Conservation (phyloP, 2,797 vertebrate species). For the Apodemus agrarius region DNA sequence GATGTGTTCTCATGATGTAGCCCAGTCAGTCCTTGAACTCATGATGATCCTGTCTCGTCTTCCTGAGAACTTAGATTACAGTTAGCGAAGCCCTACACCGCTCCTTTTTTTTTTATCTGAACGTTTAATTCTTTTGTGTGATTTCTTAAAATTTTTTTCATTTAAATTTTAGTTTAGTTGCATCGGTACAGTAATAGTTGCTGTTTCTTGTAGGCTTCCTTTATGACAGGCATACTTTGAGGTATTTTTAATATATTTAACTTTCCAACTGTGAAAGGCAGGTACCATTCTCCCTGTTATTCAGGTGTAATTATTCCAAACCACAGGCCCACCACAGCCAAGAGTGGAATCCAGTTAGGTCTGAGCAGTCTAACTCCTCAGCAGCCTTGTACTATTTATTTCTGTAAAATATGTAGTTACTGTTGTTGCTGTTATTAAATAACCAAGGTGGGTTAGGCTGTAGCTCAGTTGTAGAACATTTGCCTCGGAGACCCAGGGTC, state of each 20-base stretch:
- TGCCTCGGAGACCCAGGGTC: not conserved
- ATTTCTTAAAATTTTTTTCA: not conserved
- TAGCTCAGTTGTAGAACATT: not conserved
- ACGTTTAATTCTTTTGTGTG: not conserved
- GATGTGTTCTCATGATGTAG: not conserved
- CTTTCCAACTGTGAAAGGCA: not conserved
- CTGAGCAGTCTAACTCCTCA: slow-evolving; percentile 20
- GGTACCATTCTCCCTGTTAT: slow-evolving; percentile 27
- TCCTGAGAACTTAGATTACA: too few relatives aligned
- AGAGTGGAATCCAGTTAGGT: slow-evolving; percentile 7
- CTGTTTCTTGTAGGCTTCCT: slow-evolving; percentile 6
- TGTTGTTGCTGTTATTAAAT: slow-evolving; percentile 34
- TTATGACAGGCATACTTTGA: not conserved
- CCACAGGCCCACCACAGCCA: not conserved
- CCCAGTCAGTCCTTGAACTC: not conserved
- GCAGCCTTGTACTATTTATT: not conserved
- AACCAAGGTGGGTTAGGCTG: not conserved
- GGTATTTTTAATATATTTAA: slow-evolving; percentile 46
- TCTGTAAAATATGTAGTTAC: slow-evolving; percentile 1
- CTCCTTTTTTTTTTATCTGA: not conserved
- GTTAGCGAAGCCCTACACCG: not conserved
- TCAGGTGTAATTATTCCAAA: slow-evolving; percentile 26
- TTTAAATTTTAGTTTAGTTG: not conserved
- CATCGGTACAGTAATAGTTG: not conserved
- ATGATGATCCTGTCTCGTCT: not conserved